These are phyloP conservation scores for Volucella bombylans DNA, from an alignment of 2,888 invertebrate genomes.

Conservation along the genomic window DNA sequence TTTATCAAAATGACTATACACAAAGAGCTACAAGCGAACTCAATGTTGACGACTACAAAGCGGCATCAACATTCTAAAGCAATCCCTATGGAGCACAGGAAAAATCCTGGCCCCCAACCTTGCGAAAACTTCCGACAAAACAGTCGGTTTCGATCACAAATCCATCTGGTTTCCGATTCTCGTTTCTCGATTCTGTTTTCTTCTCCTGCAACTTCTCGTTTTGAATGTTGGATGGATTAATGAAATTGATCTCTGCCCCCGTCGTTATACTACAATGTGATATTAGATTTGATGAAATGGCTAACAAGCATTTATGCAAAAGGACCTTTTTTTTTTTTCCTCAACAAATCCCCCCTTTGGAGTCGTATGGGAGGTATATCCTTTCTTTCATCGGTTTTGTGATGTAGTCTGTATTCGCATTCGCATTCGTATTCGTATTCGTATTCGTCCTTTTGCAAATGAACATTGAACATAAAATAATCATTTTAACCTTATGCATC, in stretches of 20 bases:
- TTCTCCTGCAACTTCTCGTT: conserved; percentile 38
- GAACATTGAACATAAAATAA: conserved; percentile 70
- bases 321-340: conserved; percentile 46
- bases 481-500: conserved; percentile 71
- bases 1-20: conserved; percentile 24
- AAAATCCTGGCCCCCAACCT: conserved; percentile 8
- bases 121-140: conserved; percentile 7
- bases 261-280: conserved; percentile 36
- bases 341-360: conserved; percentile 1
- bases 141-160: conserved; percentile 72
- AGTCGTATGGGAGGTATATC: background rate
- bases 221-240: conserved; percentile 60
- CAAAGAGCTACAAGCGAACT: conserved; percentile 41
- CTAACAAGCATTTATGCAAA: conserved; percentile 71
- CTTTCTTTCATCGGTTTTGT: background rate
- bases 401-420: background rate
- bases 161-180: conserved; percentile 65
- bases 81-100: conserved; percentile 42
- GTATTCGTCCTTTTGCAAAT: conserved; percentile 48
- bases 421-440: background rate
- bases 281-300: conserved; percentile 74
- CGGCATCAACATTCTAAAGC: conserved; percentile 68
- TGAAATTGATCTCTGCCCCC: conserved; percentile 69
- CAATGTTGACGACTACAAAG: conserved; percentile 56
- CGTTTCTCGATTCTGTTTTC: conserved; percentile 17